These are phyloP conservation scores for Pantherophis guttatus DNA, from an alignment of 2,113 vertebrate genomes.

Conservation along the genomic window DNA sequence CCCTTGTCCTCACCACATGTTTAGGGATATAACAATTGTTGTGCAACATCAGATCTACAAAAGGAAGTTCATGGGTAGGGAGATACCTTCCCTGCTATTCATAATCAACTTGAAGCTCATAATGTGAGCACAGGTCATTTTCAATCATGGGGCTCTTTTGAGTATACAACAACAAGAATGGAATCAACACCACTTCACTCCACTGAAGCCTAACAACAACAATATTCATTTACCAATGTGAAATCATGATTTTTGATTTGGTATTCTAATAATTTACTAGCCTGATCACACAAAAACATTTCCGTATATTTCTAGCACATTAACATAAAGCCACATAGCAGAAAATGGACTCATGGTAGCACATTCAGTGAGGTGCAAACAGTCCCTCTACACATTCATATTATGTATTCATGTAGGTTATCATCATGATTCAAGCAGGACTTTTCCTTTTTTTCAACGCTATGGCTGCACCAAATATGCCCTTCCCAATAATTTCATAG, in stretches of 20 bases:
- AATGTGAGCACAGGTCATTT: too few relatives aligned
- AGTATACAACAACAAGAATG: background rate
- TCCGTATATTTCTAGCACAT: background rate
- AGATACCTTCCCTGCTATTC: background rate
- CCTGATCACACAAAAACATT: background rate
- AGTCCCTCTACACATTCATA: background rate
- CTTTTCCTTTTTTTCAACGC: background rate
- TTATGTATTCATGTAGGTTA: background rate
- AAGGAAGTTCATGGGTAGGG: background rate
- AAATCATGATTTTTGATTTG: background rate
- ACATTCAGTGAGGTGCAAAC: background rate
- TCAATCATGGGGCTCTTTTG: background rate
- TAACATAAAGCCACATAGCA: background rate
- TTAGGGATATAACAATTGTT: background rate
- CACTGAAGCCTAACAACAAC: background rate
- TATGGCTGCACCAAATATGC: background rate
- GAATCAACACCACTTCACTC: background rate
- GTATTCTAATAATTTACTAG: background rate
- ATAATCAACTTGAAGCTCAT: background rate
- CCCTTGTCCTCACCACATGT: background rate
- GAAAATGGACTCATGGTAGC: background rate
- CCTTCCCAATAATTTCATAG: background rate
- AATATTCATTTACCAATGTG: background rate
- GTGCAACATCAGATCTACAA: background rate
- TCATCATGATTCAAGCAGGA: background rate